Base-by-base conservation (phyloP, 2,797 vertebrate genomes). In the Columba guinea region DNA sequence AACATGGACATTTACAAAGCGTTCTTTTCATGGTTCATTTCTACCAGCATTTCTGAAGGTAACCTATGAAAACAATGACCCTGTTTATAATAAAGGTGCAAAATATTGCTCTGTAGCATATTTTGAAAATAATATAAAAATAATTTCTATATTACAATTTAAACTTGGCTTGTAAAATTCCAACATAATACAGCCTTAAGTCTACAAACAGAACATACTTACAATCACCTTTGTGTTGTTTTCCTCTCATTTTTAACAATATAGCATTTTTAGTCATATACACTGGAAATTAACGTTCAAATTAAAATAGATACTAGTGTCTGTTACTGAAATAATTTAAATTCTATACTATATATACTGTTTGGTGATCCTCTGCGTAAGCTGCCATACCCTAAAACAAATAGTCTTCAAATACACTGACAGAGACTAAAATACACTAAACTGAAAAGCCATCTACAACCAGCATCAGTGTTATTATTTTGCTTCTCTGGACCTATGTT, bases 221-320 rank as follows among this genome's bases (percentile, higher is more conserved):
- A 97, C 97, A 98, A 98, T 99, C 95, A 97, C 97, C 96, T 93
- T 85, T 64, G 97, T 96, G 96, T 95, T 93, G 60, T 82, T 87
- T 96, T 92, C 95, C 87, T 95, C 88, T 94, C 56, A 9, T 91
- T 98, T 98, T 98, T 98, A 98, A 98, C 98, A 98, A 99, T 98
- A 98, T 98, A 98, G 97, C 98, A 78, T 95, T 96, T 97, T 97
- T 96, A 97, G 96, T 98, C 98, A 98, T 97, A 98, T 97, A 98
- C 97, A 98, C 97, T 95, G 98, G 98, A 98, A 98, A 97, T 94
- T 97, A 98, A 98, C 98, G 98, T 98, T 98, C 98, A 98, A 99
- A 99, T 98, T 65, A 96, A 97, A 98, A 98, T 97, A 98, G 97
- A 96, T 98, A 97, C 94, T 98, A 98, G 97, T 98, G 98, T 98